phyloP scores from a whole-genome alignment of 2,113 vertebrate genomes.

The Phyllostomus discolor region DNA sequence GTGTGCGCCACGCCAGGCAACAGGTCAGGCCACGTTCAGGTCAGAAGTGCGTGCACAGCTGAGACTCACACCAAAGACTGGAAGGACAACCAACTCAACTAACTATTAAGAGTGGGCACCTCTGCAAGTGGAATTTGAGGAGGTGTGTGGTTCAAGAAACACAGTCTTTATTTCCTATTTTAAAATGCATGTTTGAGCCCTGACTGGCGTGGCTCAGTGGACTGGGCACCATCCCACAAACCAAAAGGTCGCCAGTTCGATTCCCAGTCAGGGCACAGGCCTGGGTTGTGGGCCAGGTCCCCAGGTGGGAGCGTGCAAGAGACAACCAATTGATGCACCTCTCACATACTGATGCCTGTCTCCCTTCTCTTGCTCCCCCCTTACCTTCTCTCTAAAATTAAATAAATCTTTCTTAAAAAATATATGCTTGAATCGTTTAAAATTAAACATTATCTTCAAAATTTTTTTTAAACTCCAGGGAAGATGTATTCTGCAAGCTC shows the following conservation, averaged over 20 bases:
- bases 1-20: fast-evolving
- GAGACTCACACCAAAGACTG: neutral
- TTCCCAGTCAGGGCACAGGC: too few relatives aligned
- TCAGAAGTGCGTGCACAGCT: neutral
- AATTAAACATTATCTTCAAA: neutral
- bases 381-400: too few relatives aligned
- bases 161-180: neutral
- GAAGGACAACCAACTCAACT: neutral
- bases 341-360: too few relatives aligned
- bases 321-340: too few relatives aligned
- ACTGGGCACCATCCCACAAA: too few relatives aligned
- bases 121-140: neutral
- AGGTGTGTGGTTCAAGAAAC: neutral
- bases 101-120: neutral
- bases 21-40: too few relatives aligned
- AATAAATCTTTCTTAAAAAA: neutral
- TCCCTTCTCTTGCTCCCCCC: too few relatives aligned
- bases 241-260: too few relatives aligned
- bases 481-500: neutral
- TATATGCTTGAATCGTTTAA: neutral
- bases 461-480: neutral
- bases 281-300: too few relatives aligned
- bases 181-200: neutral
- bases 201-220: too few relatives aligned
- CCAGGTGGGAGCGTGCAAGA: too few relatives aligned